These are phyloP conservation scores for Agonum fuliginosum DNA, from an alignment of 2,888 invertebrate species.

Conservation along the genomic window DNA sequence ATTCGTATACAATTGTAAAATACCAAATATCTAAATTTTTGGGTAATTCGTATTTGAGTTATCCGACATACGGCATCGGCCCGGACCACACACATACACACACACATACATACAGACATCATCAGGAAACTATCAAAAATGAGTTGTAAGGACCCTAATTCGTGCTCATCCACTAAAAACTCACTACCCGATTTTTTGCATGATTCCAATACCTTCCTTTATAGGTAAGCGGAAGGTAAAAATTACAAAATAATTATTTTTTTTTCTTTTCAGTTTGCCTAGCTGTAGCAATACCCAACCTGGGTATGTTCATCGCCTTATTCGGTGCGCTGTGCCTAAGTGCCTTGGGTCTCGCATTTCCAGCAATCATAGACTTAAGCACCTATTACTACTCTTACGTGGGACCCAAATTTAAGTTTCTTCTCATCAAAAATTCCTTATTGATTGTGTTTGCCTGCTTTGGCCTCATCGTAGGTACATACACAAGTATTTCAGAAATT, in stretches of 20 bases:
- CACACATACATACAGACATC: too few species aligned
- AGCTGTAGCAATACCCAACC: constrained; percentile 89
- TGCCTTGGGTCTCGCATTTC: constrained; percentile 91
- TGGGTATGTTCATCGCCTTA: constrained; percentile 87
- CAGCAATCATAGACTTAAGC: constrained; percentile 90
- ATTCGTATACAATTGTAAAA: too few species aligned
- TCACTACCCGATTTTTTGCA: too few species aligned
- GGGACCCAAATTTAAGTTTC: constrained; percentile 72
- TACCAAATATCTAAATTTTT: too few species aligned
- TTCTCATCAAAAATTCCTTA: constrained; percentile 75
- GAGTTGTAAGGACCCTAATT: too few species aligned
- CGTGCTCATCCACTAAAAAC: too few species aligned
- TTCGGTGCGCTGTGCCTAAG: constrained; percentile 94
- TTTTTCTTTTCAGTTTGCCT: constrained; percentile 79
- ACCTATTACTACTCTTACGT: constrained; percentile 84
- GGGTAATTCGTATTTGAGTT: too few species aligned
- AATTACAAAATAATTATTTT: not conserved
- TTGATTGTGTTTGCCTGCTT: constrained; percentile 78
- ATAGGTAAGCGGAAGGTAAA: too few species aligned
- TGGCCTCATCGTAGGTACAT: constrained; percentile 81
- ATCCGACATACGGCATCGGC: too few species aligned
- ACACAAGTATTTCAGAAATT: constrained; percentile 78
- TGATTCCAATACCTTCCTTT: not conserved
- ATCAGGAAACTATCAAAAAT: too few species aligned
- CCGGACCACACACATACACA: too few species aligned